Evolutionary conservation across 2,888 invertebrate genomes (phyloP).

Genomic region (Drosophila greeni): DNA sequence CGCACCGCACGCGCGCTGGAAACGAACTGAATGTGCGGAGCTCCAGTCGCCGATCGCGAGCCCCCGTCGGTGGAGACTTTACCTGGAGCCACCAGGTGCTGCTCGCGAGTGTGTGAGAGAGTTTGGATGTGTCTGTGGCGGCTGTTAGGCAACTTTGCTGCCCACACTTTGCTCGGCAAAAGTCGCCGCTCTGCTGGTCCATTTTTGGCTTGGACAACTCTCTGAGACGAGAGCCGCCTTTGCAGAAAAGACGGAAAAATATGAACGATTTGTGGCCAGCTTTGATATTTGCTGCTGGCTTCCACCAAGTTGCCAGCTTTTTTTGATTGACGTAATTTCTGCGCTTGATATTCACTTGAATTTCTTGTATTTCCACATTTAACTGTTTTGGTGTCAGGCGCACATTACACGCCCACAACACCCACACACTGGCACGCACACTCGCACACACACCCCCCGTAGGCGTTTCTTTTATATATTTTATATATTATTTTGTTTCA

Average conservation of each 20-base stretch:
- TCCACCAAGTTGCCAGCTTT: constrained; percentile 45
- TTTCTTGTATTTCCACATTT: constrained; percentile 74
- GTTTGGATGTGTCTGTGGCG: constrained; percentile 24
- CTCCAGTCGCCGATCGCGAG: constrained; percentile 44
- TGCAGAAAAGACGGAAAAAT: constrained; percentile 57
- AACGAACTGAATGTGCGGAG: constrained; percentile 70
- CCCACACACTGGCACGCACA: constrained; percentile 36
- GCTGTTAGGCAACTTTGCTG: constrained; percentile 74
- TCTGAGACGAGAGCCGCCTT: constrained; percentile 57
- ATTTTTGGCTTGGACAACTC: constrained; percentile 71
- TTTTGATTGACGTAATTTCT: constrained; percentile 73
- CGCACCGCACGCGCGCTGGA: constrained; percentile 75
- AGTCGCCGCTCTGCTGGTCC: constrained; percentile 58
- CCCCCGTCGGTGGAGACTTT: constrained; percentile 34
- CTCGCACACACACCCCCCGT: constrained; percentile 36
- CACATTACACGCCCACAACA: constrained; percentile 66
- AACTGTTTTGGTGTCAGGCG: constrained; percentile 73
- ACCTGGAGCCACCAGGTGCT: constrained; percentile 34
- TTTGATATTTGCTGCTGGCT: constrained; percentile 39
- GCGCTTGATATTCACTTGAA: constrained; percentile 74
- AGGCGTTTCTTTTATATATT: constrained; percentile 46
- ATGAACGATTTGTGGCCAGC: constrained; percentile 44
- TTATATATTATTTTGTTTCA: constrained; percentile 46
- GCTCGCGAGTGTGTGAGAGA: constrained; percentile 35
- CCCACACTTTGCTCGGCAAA: constrained; percentile 63